Evolutionary conservation across 2,888 invertebrate genomes (phyloP).

Genomic region (Bibio marci): DNA sequence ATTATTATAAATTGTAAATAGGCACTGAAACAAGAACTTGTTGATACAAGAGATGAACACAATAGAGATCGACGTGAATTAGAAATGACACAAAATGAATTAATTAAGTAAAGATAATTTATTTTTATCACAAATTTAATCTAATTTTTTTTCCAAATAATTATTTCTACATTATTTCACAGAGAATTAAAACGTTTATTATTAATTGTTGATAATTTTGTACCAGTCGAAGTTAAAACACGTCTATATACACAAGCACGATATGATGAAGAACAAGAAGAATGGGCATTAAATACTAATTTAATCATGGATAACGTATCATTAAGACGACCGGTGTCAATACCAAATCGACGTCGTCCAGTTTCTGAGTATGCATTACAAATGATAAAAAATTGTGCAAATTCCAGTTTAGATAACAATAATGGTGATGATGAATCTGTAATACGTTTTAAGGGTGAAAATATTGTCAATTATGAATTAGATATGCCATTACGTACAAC

Average conservation of each 20-base stretch:
- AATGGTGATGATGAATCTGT: slow-evolving; percentile 17
- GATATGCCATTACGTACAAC: slow-evolving; percentile 31
- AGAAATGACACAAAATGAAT: slow-evolving; percentile 80
- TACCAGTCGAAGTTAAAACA: slow-evolving; percentile 64
- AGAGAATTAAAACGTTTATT: slow-evolving; percentile 77
- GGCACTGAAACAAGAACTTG: slow-evolving; percentile 55
- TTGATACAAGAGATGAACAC: slow-evolving; percentile 73
- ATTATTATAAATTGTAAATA: too few relatives aligned
- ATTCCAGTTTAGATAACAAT: too few relatives aligned
- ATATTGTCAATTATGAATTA: slow-evolving; percentile 27
- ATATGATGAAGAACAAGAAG: slow-evolving; percentile 70
- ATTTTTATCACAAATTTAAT: slow-evolving; percentile 1
- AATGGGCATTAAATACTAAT: slow-evolving; percentile 38
- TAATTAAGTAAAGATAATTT: slow-evolving; percentile 43
- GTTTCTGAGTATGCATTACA: slow-evolving; percentile 39
- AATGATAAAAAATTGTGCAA: too few relatives aligned
- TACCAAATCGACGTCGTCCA: slow-evolving; percentile 42
- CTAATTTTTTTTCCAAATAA: background rate
- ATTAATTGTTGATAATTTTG: slow-evolving; percentile 78
- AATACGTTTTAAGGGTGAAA: slow-evolving; percentile 22
- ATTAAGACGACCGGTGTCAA: slow-evolving; percentile 42
- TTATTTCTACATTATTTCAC: slow-evolving; percentile 11
- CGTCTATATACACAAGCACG: slow-evolving; percentile 53
- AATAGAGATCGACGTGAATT: slow-evolving; percentile 81
- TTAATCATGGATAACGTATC: slow-evolving; percentile 30